These are phyloP conservation scores for Trichonephila clavata DNA, from an alignment of 1,140 invertebrate species.

Conservation along the genomic window DNA sequence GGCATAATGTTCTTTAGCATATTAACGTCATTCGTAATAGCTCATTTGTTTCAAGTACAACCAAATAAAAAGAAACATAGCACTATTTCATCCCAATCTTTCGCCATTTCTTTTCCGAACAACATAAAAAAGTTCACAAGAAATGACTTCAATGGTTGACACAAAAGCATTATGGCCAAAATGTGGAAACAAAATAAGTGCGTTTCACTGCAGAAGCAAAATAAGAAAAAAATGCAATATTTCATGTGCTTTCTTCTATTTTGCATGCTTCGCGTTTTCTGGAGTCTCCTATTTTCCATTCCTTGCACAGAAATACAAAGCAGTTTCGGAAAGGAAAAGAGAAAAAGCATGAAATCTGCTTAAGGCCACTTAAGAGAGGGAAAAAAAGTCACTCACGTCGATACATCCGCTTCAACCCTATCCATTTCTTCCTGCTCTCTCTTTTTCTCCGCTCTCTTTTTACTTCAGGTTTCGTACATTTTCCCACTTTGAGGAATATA, in stretches of 20 bases:
- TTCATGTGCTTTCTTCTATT: constrained; percentile 11
- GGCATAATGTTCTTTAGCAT: too few relatives aligned
- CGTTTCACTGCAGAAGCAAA: background rate
- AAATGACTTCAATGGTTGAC: background rate
- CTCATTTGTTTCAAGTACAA: too few relatives aligned
- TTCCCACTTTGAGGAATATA: background rate
- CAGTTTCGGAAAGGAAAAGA: constrained; percentile 3
- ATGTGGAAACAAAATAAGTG: constrained; percentile 17
- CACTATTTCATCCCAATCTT: background rate
- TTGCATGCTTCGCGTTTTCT: constrained; percentile 31
- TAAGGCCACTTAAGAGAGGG: constrained; percentile 33
- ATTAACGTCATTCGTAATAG: too few relatives aligned
- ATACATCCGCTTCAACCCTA: constrained; percentile 10
- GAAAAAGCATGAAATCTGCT: constrained; percentile 30
- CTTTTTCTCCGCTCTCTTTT: background rate
- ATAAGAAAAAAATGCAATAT: background rate
- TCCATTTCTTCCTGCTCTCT: background rate
- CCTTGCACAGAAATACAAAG: constrained; percentile 18
- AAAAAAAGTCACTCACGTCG: constrained; percentile 35
- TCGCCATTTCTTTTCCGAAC: background rate
- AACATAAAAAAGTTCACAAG: background rate
- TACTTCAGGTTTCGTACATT: background rate
- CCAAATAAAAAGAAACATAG: too few relatives aligned
- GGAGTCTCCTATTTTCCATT: constrained; percentile 17
- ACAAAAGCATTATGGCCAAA: constrained; percentile 15